phyloP scores from a whole-genome alignment of 2,113 vertebrate species.

The chimpanzee (Pan troglodytes) region NHGRI_mPanTro3-v2.1_pri NC_086015.1:31752001-31752500 shows the following conservation, averaged over 20 bases:
- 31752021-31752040: background rate
- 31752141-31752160: background rate
- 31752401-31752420: background rate
- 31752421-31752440: background rate
- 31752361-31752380: background rate
- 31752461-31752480: background rate
- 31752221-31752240: background rate
- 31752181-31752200: background rate
- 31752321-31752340: background rate
- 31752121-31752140: background rate
- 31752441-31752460: background rate
- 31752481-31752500: background rate
- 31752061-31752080: background rate
- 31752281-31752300: background rate
- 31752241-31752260: background rate
- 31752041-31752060: background rate
- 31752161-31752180: background rate
- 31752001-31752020: background rate
- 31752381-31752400: background rate
- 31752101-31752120: background rate
- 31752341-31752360: background rate
- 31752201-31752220: background rate
- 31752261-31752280: background rate
- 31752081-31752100: background rate
- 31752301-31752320: background rate